These are phyloP conservation scores for Lochmaea capreae DNA, from an alignment of 2,888 invertebrate species.

Conservation along the genomic window DNA sequence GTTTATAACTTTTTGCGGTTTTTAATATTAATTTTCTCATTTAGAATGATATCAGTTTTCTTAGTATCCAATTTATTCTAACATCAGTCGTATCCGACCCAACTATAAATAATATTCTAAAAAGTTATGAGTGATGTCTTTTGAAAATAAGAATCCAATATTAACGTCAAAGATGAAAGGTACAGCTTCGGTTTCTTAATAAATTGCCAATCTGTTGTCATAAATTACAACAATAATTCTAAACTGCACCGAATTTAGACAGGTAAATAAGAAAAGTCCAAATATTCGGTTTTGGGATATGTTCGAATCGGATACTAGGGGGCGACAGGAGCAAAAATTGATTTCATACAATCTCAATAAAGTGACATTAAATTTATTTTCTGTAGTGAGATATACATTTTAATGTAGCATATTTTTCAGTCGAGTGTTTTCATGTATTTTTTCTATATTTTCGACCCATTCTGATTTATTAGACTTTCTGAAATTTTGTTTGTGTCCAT, in stretches of 20 bases:
- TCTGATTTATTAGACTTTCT: no score
- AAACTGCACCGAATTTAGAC: conserved; percentile 45
- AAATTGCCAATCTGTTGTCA: conserved; percentile 44
- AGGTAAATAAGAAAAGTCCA: conserved; percentile 50
- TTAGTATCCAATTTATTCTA: neutral
- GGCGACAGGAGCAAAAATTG: neutral
- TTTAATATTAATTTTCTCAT: no score
- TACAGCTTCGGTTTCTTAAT: conserved; percentile 41
- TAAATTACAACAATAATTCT: conserved; percentile 49
- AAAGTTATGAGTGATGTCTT: conserved; percentile 33
- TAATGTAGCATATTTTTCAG: no score
- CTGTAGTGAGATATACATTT: no score
- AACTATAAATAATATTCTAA: conserved; percentile 27
- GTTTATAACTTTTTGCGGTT: neutral
- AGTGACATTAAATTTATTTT: neutral
- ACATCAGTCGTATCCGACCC: neutral
- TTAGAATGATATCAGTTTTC: conserved; percentile 5
- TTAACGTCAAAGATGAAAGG: conserved; percentile 38
- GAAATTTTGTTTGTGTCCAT: no score
- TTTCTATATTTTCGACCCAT: no score
- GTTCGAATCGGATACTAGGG: conserved; percentile 20
- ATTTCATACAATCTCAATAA: no score
- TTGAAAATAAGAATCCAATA: conserved; percentile 33
- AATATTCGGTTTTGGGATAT: conserved; percentile 39
- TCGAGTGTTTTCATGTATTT: no score